These are phyloP conservation scores for Euleptes europaea DNA, from an alignment of 2,113 vertebrate genomes.

Conservation along the genomic window DNA sequence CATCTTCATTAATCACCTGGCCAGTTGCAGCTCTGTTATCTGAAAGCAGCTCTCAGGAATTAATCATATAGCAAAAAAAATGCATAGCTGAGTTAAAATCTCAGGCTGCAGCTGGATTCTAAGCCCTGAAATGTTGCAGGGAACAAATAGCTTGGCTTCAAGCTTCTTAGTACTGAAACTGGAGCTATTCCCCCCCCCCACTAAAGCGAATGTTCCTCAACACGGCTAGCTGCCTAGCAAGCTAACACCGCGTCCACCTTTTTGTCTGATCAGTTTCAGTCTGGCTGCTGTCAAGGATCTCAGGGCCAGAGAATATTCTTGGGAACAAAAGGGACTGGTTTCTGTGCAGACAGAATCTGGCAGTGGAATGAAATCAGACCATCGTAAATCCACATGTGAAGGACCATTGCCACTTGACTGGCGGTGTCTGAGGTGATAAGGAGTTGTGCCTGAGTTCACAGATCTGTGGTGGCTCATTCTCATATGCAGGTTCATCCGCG, in stretches of 20 bases:
- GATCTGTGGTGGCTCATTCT: neutral
- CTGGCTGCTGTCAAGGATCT: neutral
- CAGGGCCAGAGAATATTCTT: neutral
- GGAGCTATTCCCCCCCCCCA: neutral
- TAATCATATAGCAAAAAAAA: neutral
- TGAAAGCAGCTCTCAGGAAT: neutral
- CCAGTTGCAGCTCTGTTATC: conserved; percentile 1
- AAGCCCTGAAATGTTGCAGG: neutral
- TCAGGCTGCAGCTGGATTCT: neutral
- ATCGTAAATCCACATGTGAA: neutral
- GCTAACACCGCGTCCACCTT: neutral
- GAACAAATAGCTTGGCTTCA: neutral
- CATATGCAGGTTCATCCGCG: neutral
- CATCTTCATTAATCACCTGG: conserved; percentile 27
- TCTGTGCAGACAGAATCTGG: neutral
- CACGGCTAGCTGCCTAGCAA: neutral
- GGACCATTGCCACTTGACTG: neutral
- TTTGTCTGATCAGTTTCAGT: neutral
- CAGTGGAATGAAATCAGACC: neutral
- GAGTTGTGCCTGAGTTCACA: neutral
- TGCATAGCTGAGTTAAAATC: neutral
- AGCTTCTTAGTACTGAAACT: neutral
- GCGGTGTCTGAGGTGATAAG: neutral
- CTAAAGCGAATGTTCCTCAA: conserved; percentile 10
- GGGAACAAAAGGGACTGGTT: neutral